Conservation (phyloP, 2,888 invertebrate species). For the Eupithecia centaureata region DNA sequence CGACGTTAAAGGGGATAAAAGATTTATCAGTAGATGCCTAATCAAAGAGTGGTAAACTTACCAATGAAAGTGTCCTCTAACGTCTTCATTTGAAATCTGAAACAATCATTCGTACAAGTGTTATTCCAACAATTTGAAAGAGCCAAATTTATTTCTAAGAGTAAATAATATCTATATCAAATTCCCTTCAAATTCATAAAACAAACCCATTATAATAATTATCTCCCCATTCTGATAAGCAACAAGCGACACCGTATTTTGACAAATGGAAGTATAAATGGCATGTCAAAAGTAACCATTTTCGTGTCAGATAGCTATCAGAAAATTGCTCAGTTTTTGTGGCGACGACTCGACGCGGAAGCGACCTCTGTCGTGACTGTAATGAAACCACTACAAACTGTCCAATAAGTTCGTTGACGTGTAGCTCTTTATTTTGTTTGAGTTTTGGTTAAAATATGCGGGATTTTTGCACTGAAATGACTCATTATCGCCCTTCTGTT, state of each 20-base stretch:
- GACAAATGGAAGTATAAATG: slow-evolving; percentile 81
- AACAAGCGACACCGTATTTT: slow-evolving; percentile 51
- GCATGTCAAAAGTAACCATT: slow-evolving; percentile 76
- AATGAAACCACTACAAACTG: slow-evolving; percentile 54
- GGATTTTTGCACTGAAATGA: slow-evolving; percentile 3
- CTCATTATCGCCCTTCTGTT: not conserved
- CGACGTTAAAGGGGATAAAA: too few relatives aligned
- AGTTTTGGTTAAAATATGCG: slow-evolving; percentile 25
- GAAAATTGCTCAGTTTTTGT: slow-evolving; percentile 79
- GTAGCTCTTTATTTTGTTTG: slow-evolving; percentile 25
- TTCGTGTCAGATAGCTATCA: slow-evolving; percentile 78
- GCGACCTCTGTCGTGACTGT: slow-evolving; percentile 66
- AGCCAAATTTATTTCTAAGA: not conserved
- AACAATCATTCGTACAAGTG: slow-evolving; percentile 48
- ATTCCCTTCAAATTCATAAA: slow-evolving; percentile 6
- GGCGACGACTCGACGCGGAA: slow-evolving; percentile 61
- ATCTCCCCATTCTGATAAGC: slow-evolving; percentile 31
- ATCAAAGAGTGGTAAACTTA: not conserved
- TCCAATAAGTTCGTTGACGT: slow-evolving; percentile 38
- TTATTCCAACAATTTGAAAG: not conserved
- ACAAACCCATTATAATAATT: slow-evolving; percentile 39
- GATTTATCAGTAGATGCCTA: too few relatives aligned
- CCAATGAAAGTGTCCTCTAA: slow-evolving; percentile 20
- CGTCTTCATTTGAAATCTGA: slow-evolving; percentile 61
- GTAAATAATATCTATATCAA: not conserved